phyloP scores from a whole-genome alignment of 2,797 vertebrate genomes.

The Anguilla obscura region DNA sequence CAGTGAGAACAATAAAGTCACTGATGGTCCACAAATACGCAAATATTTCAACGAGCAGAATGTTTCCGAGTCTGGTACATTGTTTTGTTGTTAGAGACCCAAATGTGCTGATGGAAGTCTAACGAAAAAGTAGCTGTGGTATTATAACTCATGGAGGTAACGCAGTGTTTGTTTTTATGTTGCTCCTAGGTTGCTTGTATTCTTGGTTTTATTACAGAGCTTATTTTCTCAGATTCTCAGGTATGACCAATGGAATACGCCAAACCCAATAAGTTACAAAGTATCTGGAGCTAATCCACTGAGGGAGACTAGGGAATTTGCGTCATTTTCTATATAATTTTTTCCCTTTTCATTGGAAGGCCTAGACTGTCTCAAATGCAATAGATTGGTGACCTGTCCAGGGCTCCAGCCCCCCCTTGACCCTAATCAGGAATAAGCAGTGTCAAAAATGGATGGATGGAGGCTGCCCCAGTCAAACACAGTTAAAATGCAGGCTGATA shows the following conservation, averaged over 20 bases:
- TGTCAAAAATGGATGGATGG: no score
- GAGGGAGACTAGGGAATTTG: not conserved
- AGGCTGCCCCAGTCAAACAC: no score
- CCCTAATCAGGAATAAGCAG: no score
- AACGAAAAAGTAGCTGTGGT: not conserved
- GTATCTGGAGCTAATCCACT: not conserved
- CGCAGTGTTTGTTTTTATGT: not conserved
- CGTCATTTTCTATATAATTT: no score
- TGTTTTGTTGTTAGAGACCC: not conserved
- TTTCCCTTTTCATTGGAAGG: no score
- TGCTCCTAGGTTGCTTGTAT: not conserved
- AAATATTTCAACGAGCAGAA: not conserved
- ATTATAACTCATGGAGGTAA: not conserved
- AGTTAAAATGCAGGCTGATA: no score
- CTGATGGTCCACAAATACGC: not conserved
- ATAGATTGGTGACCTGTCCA: no score
- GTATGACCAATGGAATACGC: not conserved
- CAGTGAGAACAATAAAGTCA: not conserved
- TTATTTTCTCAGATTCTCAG: not conserved
- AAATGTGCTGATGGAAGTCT: not conserved
- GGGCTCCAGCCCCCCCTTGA: no score
- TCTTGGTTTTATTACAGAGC: not conserved
- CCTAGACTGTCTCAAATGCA: no score
- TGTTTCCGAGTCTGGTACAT: not conserved
- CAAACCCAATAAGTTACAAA: not conserved